These are phyloP conservation scores for Lagopus muta DNA, from an alignment of 2,113 vertebrate genomes.

Conservation along the genomic window DNA sequence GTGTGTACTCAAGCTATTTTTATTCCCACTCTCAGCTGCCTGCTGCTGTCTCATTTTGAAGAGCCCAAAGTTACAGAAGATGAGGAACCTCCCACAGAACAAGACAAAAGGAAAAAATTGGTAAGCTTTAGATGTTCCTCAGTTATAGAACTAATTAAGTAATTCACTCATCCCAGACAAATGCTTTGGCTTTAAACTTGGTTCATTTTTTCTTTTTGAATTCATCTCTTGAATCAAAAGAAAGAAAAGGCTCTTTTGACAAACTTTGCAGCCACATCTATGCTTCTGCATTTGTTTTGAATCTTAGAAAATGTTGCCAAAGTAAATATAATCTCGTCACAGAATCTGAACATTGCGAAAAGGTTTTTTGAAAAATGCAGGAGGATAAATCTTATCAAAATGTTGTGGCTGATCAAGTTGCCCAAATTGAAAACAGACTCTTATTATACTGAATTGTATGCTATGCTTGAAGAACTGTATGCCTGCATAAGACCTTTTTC, in stretches of 20 bases:
- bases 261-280: neutral
- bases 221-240: neutral
- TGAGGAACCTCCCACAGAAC: slow-evolving; percentile 95
- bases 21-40: slow-evolving; percentile 83
- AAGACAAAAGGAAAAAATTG: slow-evolving; percentile 96
- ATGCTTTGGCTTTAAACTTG: neutral
- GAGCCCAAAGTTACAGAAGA: slow-evolving; percentile 90
- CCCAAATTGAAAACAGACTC: neutral
- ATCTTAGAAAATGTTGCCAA: neutral
- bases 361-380: neutral
- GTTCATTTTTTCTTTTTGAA: neutral
- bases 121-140: slow-evolving; percentile 75
- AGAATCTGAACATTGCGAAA: neutral
- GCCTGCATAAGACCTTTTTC: neutral
- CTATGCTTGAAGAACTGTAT: neutral
- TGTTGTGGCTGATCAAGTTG: neutral
- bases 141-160: neutral
- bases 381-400: neutral
- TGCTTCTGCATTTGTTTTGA: neutral
- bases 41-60: slow-evolving; percentile 93
- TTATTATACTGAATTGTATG: neutral
- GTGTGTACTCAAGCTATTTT: neutral
- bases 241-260: neutral
- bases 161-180: neutral
- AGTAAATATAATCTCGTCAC: neutral